phyloP scores from a whole-genome alignment of 2,888 invertebrate species.

The Aromia moschata region DNA sequence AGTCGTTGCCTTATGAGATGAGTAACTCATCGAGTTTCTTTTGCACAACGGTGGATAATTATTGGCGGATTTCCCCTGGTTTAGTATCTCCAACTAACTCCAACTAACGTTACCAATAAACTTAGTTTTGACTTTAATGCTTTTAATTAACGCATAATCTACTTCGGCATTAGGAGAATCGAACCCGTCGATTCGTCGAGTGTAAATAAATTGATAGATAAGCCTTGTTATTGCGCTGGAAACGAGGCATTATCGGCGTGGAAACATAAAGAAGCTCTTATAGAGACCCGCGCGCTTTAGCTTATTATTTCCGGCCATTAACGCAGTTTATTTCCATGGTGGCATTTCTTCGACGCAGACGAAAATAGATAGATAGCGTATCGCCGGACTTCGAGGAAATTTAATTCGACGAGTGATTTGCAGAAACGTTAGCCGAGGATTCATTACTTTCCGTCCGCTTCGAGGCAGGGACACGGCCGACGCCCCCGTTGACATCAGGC shows the following conservation, averaged over 20 bases:
- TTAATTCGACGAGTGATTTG: background rate
- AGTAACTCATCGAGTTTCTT: no score
- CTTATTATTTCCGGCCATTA: constrained; percentile 23
- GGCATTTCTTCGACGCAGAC: background rate
- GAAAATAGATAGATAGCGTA: background rate
- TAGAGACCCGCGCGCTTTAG: background rate
- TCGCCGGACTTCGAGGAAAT: background rate
- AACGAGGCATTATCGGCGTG: background rate
- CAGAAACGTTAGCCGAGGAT: background rate
- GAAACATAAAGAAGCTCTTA: background rate
- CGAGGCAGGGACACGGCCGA: background rate
- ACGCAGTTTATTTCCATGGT: constrained; percentile 11
- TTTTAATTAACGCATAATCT: no score
- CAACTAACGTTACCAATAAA: no score
- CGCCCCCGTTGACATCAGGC: background rate
- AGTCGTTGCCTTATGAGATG: no score
- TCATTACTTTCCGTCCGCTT: background rate
- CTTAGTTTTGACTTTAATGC: no score
- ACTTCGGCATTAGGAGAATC: no score
- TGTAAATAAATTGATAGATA: no score
- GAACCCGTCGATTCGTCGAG: no score
- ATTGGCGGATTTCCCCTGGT: no score
- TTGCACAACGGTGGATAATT: no score
- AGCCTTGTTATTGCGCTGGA: no score
- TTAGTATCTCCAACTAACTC: no score